Conservation (phyloP, 2,888 invertebrate species). For the Caenorhabditis macrosperma region DNA sequence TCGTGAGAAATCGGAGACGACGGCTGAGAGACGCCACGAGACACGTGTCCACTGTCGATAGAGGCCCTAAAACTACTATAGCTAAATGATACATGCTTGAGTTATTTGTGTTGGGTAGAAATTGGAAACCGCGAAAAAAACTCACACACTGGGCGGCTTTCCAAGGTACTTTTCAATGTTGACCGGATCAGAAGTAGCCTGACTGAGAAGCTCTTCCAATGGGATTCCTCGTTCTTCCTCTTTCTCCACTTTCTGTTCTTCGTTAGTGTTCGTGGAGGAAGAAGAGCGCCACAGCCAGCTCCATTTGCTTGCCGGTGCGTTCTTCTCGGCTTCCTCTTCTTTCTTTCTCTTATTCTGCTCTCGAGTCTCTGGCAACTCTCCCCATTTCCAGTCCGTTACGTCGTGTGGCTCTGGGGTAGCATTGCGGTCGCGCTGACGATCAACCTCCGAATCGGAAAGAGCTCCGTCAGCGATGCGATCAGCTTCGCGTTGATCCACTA, state of each 20-base stretch:
- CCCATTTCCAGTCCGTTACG: conserved; percentile 81
- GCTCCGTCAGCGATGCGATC: conserved; percentile 75
- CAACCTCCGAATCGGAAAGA: conserved; percentile 78
- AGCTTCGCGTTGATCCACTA: conserved; percentile 60
- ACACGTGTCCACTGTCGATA: conserved; percentile 66
- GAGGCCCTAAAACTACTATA: conserved; percentile 55
- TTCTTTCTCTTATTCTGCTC: conserved; percentile 58
- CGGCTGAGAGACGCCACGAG: conserved; percentile 67
- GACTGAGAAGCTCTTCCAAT: conserved; percentile 72
- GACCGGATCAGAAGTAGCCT: conserved; percentile 67
- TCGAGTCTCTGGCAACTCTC: conserved; percentile 80
- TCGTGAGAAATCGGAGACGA: conserved; percentile 58
- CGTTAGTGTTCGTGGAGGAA: neutral
- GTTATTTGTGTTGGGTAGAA: neutral
- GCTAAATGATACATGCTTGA: neutral
- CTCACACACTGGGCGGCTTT: conserved; percentile 65
- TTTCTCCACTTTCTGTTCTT: neutral
- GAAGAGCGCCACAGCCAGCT: conserved; percentile 59
- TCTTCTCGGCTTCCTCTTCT: conserved; percentile 37
- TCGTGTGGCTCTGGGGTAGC: conserved; percentile 84
- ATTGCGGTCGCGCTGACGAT: conserved; percentile 87
- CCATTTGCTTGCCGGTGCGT: conserved; percentile 40
- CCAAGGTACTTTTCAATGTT: conserved; percentile 77
- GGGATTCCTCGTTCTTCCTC: conserved; percentile 70
- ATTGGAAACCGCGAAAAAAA: conserved; percentile 5